A percentile compares a stretch with the other conserved stretches of the same genome.
Evolutionary conservation across 2,888 invertebrate species (phyloP).

Genomic region (Chydorus sphaericus): DNA sequence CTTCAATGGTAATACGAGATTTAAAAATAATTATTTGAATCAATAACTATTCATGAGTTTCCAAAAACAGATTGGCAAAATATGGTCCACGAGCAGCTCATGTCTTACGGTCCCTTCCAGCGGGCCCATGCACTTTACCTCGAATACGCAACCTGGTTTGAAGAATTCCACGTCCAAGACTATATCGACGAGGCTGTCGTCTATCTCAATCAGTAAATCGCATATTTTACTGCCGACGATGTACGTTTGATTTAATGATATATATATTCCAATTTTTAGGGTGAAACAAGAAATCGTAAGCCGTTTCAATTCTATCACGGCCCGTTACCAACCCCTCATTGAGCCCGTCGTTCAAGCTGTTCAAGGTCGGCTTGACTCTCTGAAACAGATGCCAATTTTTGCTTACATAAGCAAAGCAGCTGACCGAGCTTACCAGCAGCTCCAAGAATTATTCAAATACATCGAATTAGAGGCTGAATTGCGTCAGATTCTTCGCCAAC

Average conservation of each 20-base stretch:
- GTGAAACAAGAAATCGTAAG: constrained; percentile 12
- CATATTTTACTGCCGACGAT: not conserved
- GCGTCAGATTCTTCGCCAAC: constrained; percentile 15
- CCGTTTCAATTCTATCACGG: constrained; percentile 20
- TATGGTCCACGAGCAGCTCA: constrained; percentile 19
- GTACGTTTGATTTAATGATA: constrained; percentile 3
- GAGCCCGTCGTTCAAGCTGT: constrained; percentile 20
- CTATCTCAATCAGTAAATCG: constrained; percentile 20
- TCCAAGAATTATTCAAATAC: constrained; percentile 16
- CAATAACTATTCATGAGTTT: not conserved
- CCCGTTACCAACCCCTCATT: constrained; percentile 21
- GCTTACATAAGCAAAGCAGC: constrained; percentile 21
- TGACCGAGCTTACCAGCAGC: constrained; percentile 17
- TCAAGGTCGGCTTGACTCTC: constrained; percentile 19
- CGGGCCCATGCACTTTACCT: constrained; percentile 20
- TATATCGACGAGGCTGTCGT: constrained; percentile 20
- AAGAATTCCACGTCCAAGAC: constrained; percentile 25
- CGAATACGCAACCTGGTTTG: constrained; percentile 24
- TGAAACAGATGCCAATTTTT: constrained; percentile 22
- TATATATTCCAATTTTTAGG: constrained; percentile 6
- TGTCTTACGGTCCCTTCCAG: constrained; percentile 19
- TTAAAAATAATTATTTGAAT: not conserved
- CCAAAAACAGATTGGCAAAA: constrained; percentile 18
- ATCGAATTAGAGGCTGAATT: constrained; percentile 19
- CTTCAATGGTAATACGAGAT: not conserved